Evolutionary conservation across 2,797 vertebrate species (phyloP).

Genomic region (Notolabrus celidotus): DNA sequence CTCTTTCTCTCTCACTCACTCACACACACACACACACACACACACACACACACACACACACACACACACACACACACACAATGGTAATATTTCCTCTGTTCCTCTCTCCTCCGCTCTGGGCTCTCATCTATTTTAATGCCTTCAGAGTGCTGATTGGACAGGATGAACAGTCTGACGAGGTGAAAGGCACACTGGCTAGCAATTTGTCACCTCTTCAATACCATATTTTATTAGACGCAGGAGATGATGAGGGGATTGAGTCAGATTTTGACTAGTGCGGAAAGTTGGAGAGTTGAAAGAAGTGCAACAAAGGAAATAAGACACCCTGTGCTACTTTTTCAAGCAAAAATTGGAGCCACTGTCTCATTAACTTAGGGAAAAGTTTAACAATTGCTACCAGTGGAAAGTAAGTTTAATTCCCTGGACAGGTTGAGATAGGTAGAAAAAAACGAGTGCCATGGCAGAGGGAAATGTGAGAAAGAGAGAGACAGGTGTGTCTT

Average conservation of each 20-base stretch:
- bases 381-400: constrained; percentile 15
- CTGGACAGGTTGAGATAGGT: constrained; percentile 2
- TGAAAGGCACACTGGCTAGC: constrained; percentile 30
- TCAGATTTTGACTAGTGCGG: constrained; percentile 20
- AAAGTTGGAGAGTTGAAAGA: constrained; percentile 28
- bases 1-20: too few species aligned
- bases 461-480: neutral
- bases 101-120: constrained; percentile 1
- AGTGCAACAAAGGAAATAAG: constrained; percentile 24
- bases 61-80: neutral
- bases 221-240: constrained; percentile 44
- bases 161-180: constrained; percentile 30
- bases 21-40: too few species aligned
- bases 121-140: constrained; percentile 43
- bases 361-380: constrained; percentile 51
- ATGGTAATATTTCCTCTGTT: constrained; percentile 33
- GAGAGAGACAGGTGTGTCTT: constrained; percentile 8
- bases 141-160: constrained; percentile 52
- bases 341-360: constrained; percentile 36
- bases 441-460: neutral
- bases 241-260: constrained; percentile 27
- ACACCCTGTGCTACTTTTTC: constrained; percentile 4
- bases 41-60: too few species aligned
- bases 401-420: constrained; percentile 30
- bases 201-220: constrained; percentile 52